Evolutionary conservation across 1,140 invertebrate species (phyloP), one percentile per base, ranked within the genome.

Genomic region (Drosophila neocordata): DNA sequence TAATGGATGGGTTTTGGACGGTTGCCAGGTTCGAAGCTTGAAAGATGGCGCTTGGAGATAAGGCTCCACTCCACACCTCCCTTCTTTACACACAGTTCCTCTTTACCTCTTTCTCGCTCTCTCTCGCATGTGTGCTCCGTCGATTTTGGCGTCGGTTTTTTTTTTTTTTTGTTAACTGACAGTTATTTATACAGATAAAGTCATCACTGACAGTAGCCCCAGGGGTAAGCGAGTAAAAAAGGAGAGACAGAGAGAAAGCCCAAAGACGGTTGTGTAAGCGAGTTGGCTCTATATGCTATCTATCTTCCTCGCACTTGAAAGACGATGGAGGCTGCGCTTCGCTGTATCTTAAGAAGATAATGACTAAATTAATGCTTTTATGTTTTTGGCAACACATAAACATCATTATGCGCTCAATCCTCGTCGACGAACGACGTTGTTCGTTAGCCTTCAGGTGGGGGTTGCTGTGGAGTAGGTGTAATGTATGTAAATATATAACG

Each of bases 361-460:
- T 91, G 90, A 91, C 90, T 91, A 91, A 91, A 91, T 91, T 91
- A 91, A 91, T 91, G 90, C 90, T 90, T 91, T 91, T 91, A 91
- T 91, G 79, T 91, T 90, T 90, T 85, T 90, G 89, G 84, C 84
- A 90, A 91, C 90, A 90, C 87, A 91, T 91, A 91, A 91, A 91
- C 89, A 91, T 91, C 81, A 90, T 90, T 90, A 90, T 89, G 73
- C 88, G 88, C 84, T 90, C 84, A 90, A 88, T 90, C 77, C 77
- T 71, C 82, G 70, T 48, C 74, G 67, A 27, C 59, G 20, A 44
- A 41, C 41, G 22, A 24, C 4, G 38, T 12, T 56, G 56, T 51
- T 67, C 48, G 56, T 56, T 65, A 48, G 41, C 18, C 20, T 31
- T 48, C 44, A 31, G 38, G 18, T 52, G 8, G 51, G 27, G 60